These are phyloP conservation scores for Festucalex cinctus DNA, from an alignment of 2,113 vertebrate species.

Conservation along the genomic window DNA sequence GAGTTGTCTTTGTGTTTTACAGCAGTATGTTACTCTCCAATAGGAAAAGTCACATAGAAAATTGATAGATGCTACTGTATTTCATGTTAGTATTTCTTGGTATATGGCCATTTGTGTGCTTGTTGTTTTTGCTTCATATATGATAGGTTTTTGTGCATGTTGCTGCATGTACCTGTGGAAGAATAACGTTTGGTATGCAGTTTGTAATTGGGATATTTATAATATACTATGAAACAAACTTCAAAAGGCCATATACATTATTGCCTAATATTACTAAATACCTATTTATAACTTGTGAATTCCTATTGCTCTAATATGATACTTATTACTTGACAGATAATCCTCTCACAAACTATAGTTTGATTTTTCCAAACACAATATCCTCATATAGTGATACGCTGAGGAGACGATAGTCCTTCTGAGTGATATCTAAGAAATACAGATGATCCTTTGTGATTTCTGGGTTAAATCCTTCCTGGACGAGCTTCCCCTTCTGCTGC, in stretches of 20 bases:
- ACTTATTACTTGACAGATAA: neutral
- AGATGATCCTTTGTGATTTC: conserved; percentile 56
- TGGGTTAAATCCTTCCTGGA: conserved; percentile 76
- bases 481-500: conserved; percentile 78
- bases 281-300: neutral
- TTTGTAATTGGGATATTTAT: too few relatives aligned
- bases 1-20: too few relatives aligned
- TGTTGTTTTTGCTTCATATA: too few relatives aligned
- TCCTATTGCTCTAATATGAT: neutral
- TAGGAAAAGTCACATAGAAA: too few relatives aligned
- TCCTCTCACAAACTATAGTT: conserved; percentile 52
- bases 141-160: too few relatives aligned
- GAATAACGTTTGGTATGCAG: too few relatives aligned
- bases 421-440: conserved; percentile 70
- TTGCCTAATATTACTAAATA: neutral
- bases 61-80: too few relatives aligned
- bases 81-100: too few relatives aligned
- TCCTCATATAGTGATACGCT: conserved; percentile 54
- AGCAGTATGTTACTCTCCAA: too few relatives aligned
- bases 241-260: neutral
- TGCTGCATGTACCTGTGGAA: too few relatives aligned
- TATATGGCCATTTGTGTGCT: too few relatives aligned
- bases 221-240: too few relatives aligned
- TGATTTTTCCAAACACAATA: conserved; percentile 71
- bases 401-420: conserved; percentile 68